A percentile compares a stretch with the other conserved stretches of the same genome.
These are phyloP conservation scores for Ophthalmolycus amberensis DNA, from an alignment of 2,113 vertebrate species.

Conservation along the genomic window DNA sequence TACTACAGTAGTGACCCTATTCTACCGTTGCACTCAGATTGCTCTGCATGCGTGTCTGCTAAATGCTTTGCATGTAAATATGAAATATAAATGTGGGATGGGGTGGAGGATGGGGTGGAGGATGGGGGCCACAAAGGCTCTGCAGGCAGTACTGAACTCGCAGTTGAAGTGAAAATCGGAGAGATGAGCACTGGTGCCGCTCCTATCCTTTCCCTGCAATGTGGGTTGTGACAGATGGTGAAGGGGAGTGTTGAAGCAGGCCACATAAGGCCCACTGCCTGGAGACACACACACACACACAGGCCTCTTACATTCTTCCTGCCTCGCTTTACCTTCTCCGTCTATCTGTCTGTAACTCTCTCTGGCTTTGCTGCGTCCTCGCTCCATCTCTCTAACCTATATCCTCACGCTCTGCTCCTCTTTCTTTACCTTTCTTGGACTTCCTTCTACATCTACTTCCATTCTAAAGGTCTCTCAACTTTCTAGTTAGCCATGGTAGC, in stretches of 20 bases:
- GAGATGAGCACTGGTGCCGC: constrained; percentile 53
- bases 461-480: background rate
- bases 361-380: constrained; percentile 25
- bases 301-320: constrained; percentile 40
- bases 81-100: constrained; percentile 47
- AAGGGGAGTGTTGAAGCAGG: constrained; percentile 67
- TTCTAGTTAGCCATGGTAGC: background rate
- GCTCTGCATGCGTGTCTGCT: constrained; percentile 17
- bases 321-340: constrained; percentile 22
- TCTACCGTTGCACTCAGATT: constrained; percentile 31
- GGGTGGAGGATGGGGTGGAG: constrained; percentile 32
- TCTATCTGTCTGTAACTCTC: constrained; percentile 30
- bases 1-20: constrained; percentile 12
- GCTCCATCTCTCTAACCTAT: constrained; percentile 23
- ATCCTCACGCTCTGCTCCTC: constrained; percentile 18
- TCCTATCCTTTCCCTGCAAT: constrained; percentile 47
- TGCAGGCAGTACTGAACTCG: constrained; percentile 35
- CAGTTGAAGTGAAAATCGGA: constrained; percentile 33
- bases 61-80: constrained; percentile 49
- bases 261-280: constrained; percentile 68
- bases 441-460: constrained; percentile 4
- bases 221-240: constrained; percentile 78
- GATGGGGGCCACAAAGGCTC: constrained; percentile 23
- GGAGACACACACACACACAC: constrained; percentile 58
- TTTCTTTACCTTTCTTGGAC: constrained; percentile 6